These are phyloP conservation scores for Hephaestus fuliginosus DNA, from an alignment of 2,797 vertebrate species.

Conservation along the genomic window DNA sequence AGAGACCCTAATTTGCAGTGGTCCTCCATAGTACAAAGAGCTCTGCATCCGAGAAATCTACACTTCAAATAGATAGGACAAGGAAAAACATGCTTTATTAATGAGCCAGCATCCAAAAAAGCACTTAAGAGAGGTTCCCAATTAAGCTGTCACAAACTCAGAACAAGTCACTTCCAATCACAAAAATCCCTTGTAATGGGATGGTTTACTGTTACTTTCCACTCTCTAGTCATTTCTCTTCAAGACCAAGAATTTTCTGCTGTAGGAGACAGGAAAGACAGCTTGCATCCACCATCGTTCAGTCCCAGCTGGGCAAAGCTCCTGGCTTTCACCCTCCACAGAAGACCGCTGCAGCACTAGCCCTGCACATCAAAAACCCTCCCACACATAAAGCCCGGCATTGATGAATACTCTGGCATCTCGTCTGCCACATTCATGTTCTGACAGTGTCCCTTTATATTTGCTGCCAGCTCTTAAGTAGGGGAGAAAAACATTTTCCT, in stretches of 20 bases:
- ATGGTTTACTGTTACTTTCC: slow-evolving; percentile 16
- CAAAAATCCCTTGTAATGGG: slow-evolving; percentile 35
- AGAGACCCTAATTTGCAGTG: slow-evolving; percentile 51
- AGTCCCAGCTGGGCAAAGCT: slow-evolving; percentile 81
- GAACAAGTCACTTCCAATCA: slow-evolving; percentile 39
- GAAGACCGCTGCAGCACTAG: slow-evolving; percentile 66
- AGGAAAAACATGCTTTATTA: slow-evolving; percentile 47
- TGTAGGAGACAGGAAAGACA: slow-evolving; percentile 67
- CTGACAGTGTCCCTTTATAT: slow-evolving; percentile 85
- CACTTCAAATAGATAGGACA: slow-evolving; percentile 48
- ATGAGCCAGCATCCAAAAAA: slow-evolving; percentile 51
- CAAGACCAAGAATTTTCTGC: slow-evolving; percentile 45
- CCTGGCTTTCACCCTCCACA: slow-evolving; percentile 72
- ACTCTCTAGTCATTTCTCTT: slow-evolving; percentile 28
- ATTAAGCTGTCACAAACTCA: slow-evolving; percentile 53
- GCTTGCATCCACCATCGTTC: slow-evolving; percentile 59
- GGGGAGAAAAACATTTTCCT: slow-evolving; percentile 82
- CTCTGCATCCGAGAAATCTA: slow-evolving; percentile 51
- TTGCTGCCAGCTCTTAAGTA: slow-evolving; percentile 82
- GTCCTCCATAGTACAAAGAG: slow-evolving; percentile 37
- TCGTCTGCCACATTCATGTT: slow-evolving; percentile 78
- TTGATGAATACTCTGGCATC: slow-evolving; percentile 84
- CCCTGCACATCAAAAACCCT: slow-evolving; percentile 80
- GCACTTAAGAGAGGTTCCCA: slow-evolving; percentile 35
- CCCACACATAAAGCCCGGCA: slow-evolving; percentile 82